phyloP scores from a whole-genome alignment of 2,113 vertebrate genomes.

The Limanda limanda region DNA sequence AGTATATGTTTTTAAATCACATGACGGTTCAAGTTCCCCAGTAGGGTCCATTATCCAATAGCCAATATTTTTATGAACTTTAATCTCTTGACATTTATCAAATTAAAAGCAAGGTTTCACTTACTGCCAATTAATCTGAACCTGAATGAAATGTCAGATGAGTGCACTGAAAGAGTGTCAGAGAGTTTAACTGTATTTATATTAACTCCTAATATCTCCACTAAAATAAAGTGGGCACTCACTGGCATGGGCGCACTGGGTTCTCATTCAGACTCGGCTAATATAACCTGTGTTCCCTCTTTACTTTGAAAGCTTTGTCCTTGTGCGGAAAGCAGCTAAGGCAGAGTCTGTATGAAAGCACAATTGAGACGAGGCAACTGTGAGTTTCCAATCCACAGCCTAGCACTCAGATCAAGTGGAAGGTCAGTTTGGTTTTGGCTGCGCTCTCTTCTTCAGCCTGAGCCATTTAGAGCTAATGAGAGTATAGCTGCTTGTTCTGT shows the following conservation, averaged over 20 bases:
- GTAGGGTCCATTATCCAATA: slow-evolving; percentile 21
- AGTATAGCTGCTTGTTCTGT: slow-evolving; percentile 28
- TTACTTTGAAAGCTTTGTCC: slow-evolving; percentile 70
- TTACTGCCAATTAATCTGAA: slow-evolving; percentile 4
- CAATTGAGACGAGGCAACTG: slow-evolving; percentile 58
- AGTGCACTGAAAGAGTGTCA: background rate
- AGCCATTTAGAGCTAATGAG: slow-evolving; percentile 64
- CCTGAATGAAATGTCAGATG: slow-evolving; percentile 1
- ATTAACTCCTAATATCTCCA: slow-evolving; percentile 38
- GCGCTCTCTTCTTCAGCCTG: slow-evolving; percentile 48
- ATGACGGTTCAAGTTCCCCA: background rate
- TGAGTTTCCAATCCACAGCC: slow-evolving; percentile 40
- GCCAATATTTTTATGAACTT: background rate
- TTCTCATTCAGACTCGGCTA: slow-evolving; percentile 32
- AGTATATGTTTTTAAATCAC: background rate
- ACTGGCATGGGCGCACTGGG: slow-evolving; percentile 2
- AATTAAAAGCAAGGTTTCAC: background rate
- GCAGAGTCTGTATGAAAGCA: slow-evolving; percentile 53
- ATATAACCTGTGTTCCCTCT: slow-evolving; percentile 56
- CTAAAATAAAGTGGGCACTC: slow-evolving; percentile 56
- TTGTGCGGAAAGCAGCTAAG: slow-evolving; percentile 45
- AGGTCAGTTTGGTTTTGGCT: slow-evolving; percentile 60
- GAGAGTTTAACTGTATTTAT: slow-evolving; percentile 20
- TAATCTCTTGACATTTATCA: slow-evolving; percentile 5
- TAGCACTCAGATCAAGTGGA: slow-evolving; percentile 64